Evolutionary conservation across 2,888 invertebrate genomes (phyloP), one percentile per base, ranked within the genome.

Genomic region (Kuschelorhynchus macadamiae): DNA sequence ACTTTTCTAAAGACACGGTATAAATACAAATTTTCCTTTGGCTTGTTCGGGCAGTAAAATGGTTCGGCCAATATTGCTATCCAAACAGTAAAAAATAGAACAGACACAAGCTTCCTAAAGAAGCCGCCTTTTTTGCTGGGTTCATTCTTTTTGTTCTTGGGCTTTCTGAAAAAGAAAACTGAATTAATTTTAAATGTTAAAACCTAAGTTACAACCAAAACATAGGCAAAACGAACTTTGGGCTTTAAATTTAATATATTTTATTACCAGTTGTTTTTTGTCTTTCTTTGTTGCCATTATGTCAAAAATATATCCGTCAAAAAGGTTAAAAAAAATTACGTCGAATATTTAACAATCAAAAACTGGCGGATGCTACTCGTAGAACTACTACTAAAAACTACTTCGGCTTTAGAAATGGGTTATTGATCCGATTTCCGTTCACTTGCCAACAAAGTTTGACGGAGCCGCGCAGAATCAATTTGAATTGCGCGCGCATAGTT

Each of bases 171-270:
- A 41, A 52, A 20, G 11, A 46, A 46, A n/a, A 8, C 12, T 44
- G 14, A 21, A 46, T 49, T 16, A 53, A 21, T 12, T 20, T 12
- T 20, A 17, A 53, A 32, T 25, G 88, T 86, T 80, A 49, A 25
- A 9, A 7, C 30, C 30, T n/a, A n/a, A n/a, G n/a, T n/a, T n/a
- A n/a, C n/a, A n/a, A n/a, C n/a, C n/a, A n/a, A n/a, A n/a, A n/a
- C n/a, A n/a, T n/a, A n/a, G n/a, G n/a, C n/a, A n/a, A n/a, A n/a
- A n/a, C n/a, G n/a, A n/a, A n/a, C n/a, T 17, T 18, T 16, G 33
- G n/a, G 12, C 14, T 1, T 14, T 11, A 14, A 46, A n/a, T n/a
- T n/a, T n/a, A 21, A 14, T 44, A 47, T 44, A 32, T 36, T n/a
- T n/a, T 9, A n/a, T 32, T 69, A 50, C 63, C 63, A 63, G 56